Base-by-base conservation (phyloP, 2,113 vertebrate genomes). In the Phalacrocorax carbo region DNA sequence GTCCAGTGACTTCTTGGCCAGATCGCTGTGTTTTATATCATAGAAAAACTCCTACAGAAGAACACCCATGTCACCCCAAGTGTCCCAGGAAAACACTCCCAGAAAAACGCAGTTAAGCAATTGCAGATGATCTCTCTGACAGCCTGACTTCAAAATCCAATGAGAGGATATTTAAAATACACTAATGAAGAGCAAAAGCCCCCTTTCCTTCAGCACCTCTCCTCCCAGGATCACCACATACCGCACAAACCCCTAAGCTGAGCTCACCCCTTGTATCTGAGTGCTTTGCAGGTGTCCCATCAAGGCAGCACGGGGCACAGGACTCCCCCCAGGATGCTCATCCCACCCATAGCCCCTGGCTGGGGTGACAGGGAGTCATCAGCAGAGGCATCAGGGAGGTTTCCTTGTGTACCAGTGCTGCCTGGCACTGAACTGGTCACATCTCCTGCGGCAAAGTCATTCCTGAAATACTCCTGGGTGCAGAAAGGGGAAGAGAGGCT, bases 1-100 rank as follows among this genome's bases (percentile, higher is more conserved):
- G 76, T 99, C 99, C 97, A 99, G 98, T 1, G 98, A 98, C 95
- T 99, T 99, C 98, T 99, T 99, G 8, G 99, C 99, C 96, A 99
- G 98, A 55, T 99, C 98, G 0, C 98, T 98, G 95, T 99, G 99
- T 95, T 99, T 99, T 96, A 99, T 99, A 25, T 99, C 99, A 25
- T 99, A 99, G 98, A 99, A 98, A 95, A 99, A 99, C 96, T 99
- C 99, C 99, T 99, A 94, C 42, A 94, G 73, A 15, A 57, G 83
- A 17, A 81, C 16, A 49, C 11, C n/a, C 57, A 6, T 0, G 0
- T 90, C 58, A 88, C 25, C 1, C 46, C 34, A 18, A 44, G 19
- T 4, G 2, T 10, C 21, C 48, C 90, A 40, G 42, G n/a, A 49
- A 51, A 75, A 48, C 1, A 16, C 60, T 9, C 12, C 21, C 34